Base-by-base conservation (phyloP, 2,888 invertebrate species). In the Pseudanteris insignis region DNA sequence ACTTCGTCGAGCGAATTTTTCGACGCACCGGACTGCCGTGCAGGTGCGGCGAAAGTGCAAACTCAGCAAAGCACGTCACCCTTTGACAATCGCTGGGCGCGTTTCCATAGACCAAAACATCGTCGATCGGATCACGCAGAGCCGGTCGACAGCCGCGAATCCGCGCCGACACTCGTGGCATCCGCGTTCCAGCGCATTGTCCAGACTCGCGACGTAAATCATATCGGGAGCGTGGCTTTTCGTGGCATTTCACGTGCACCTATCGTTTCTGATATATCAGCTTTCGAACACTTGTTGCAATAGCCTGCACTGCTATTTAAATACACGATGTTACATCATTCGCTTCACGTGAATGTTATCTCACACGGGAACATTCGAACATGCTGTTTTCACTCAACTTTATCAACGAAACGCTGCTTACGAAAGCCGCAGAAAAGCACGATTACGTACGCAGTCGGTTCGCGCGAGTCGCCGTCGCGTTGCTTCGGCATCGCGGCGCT, bases 271-370 rank as follows among this genome's bases (percentile, higher is more conserved):
- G 34, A 37, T 53, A 53, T 43, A 43, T 43, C 36, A 30, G 41
- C 3, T 14, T 40, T 51, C 43, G 10, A 41, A 28, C 41, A 51
- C 40, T 41, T 36, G 41, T 37, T 40, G 40, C 40, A 33, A 26
- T n/a, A n/a, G n/a, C n/a, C n/a, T n/a, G n/a, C n/a, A 5, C 25
- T 48, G 37, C 32, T 57, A 57, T 57, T 57, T 57, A 48, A 41
- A 57, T 57, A 57, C 57, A 48, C 41, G 26, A 57, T 21, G 43
- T 57, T 57, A 15, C 57, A 24, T 57, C 57, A 57, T 25, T 38
- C 28, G 32, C 26, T 44, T 46, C 38, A 18, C 36, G 47, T 41
- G 41, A 47, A 47, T 28, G 47, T 47, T 55, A 47, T 38, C 54
- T 41, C 10, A 6, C 24, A 15, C 30, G 34, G 10, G 36, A 15